A percentile compares a stretch with the other conserved stretches of the same genome.
Evolutionary conservation across 2,797 vertebrate species (phyloP).

Genomic region (Muscicapa striata): DNA sequence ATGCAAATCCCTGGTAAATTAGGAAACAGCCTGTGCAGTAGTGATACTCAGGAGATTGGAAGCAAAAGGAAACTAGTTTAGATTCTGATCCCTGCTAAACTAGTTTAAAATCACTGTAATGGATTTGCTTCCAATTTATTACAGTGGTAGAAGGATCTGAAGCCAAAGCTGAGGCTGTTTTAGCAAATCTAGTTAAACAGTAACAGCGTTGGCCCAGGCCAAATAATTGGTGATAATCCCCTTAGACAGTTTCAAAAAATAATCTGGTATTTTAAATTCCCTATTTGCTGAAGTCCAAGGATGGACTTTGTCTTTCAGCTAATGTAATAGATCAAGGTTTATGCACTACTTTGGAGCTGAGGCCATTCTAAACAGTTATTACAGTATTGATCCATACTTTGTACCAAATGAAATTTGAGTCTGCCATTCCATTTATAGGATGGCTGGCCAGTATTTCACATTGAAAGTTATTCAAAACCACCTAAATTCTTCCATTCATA

Average conservation of each 20-base stretch:
- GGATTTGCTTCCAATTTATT: neutral
- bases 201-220: neutral
- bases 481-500: neutral
- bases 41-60: neutral
- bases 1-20: neutral
- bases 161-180: neutral
- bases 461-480: neutral
- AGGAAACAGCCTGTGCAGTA: neutral
- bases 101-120: neutral
- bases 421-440: neutral
- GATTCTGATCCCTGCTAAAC: neutral
- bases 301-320: slow-evolving; percentile 32
- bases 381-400: neutral
- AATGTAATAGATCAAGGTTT: neutral
- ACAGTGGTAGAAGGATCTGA: neutral
- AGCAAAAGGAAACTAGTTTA: neutral
- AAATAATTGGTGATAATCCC: neutral
- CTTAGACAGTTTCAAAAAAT: neutral
- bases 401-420: slow-evolving; percentile 2
- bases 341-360: neutral
- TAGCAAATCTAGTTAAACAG: neutral
- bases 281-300: slow-evolving; percentile 4
- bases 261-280: neutral
- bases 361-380: neutral
- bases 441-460: neutral